Evolutionary conservation across 2,888 invertebrate genomes (phyloP), one percentile per base, ranked within the genome.

Genomic region (Phyto melanocephala): DNA sequence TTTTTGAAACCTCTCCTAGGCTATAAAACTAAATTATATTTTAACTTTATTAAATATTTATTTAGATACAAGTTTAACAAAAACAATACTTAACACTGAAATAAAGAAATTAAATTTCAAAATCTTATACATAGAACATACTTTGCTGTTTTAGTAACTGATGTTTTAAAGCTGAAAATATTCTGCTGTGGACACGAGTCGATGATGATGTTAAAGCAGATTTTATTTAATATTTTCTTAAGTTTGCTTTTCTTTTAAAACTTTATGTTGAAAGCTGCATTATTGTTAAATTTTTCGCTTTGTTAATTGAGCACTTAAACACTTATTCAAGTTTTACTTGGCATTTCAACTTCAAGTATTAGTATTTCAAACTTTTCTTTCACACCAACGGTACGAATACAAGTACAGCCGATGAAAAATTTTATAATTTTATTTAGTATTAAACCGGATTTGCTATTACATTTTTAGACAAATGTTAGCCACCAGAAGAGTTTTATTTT

Each of bases 291-390:
- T 83, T 79, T 83, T 70, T 74, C 60, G 52, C 75, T 79, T 83
- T 84, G 62, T 80, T 84, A 83, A 81, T 85, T 84, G 78, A 83
- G 70, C 83, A 83, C 85, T 82, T 83, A 77, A 84, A 81, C 63
- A 75, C 71, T 72, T 77, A 71, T 63, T 71, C 15, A 74, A 70
- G 65, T 45, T 70, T 60, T 56, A 22, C 67, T 78, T 72, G 37
- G 60, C 60, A 71, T 71, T 79, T 60, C 47, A 65, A 22, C 37
- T 7, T 28, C 6, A 22, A 24, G 7, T 52, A 13, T 35, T 40
- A 5, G 3, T 28, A 5, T 28, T 42, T 37, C 22, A 24, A 2
- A 6, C 22, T 50, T 60, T 42, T 50, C 1, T 33, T 37, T 40
- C 40, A 28, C 33, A 11, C 33, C 15, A 33, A 40, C 22, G 33